Percentiles rank a stretch among this genome's conserved stretches.
Conservation (phyloP, 37 sponge, comb jelly and placozoan species). For the Ephydatia muelleri region DNA sequence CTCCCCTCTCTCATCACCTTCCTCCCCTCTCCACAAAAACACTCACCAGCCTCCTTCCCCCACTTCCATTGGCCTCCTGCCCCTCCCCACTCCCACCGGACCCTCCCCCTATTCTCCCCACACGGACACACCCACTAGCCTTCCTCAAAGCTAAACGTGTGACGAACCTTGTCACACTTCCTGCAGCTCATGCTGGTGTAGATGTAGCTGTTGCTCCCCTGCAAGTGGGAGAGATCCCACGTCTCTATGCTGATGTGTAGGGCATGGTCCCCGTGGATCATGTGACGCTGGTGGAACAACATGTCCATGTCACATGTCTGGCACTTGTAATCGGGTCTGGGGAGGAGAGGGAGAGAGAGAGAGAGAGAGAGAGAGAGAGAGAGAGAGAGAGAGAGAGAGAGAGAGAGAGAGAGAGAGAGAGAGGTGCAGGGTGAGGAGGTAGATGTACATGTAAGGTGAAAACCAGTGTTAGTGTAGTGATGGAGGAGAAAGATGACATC, state of each 20-base stretch:
- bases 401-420: not conserved
- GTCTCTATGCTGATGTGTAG: slow-evolving; percentile 65
- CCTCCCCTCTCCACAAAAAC: too few species aligned
- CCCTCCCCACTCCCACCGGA: not conserved
- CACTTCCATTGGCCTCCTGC: too few species aligned
- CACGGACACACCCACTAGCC: not conserved
- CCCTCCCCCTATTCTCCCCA: not conserved
- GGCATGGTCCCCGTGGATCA: slow-evolving; percentile 62
- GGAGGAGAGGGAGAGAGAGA: not conserved
- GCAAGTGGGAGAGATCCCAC: slow-evolving; percentile 26
- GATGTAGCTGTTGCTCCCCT: slow-evolving; percentile 58
- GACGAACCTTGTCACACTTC: slow-evolving; percentile 53
- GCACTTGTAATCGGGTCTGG: slow-evolving; percentile 62
- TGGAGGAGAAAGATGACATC: not conserved
- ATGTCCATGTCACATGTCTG: slow-evolving; percentile 75
- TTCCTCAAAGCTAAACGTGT: slow-evolving; percentile 8
- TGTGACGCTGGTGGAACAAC: slow-evolving; percentile 76
- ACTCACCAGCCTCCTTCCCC: too few species aligned
- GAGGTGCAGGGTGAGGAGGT: not conserved
- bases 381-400: not conserved
- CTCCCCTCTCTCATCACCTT: too few species aligned
- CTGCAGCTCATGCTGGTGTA: slow-evolving; percentile 81
- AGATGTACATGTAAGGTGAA: not conserved
- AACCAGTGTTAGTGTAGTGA: not conserved
- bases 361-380: not conserved